A percentile compares a stretch with the other conserved stretches of the same genome.
Conservation (phyloP, 2,113 vertebrate genomes). For the Sander vitreus region DNA sequence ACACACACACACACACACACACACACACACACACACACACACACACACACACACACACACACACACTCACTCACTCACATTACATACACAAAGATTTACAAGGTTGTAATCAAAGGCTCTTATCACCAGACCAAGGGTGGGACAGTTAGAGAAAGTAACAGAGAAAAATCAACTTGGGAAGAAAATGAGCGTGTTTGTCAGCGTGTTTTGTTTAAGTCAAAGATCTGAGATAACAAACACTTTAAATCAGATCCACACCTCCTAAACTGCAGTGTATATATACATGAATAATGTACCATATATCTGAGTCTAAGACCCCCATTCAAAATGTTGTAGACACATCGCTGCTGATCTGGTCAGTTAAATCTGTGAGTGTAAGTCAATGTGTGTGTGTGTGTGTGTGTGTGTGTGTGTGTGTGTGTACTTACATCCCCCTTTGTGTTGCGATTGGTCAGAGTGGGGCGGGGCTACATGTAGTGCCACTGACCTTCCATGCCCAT, state of each 20-base stretch:
- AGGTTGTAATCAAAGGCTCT: slow-evolving; percentile 75
- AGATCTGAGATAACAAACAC: background rate
- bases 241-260: background rate
- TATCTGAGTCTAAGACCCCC: background rate
- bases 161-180: slow-evolving; percentile 39
- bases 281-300: background rate
- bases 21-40: slow-evolving; percentile 78
- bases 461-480: slow-evolving; percentile 99
- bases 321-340: slow-evolving; percentile 7
- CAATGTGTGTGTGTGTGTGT: slow-evolving; percentile 8
- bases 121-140: slow-evolving; percentile 71
- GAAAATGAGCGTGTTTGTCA: slow-evolving; percentile 42
- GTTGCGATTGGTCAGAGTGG: slow-evolving; percentile 95
- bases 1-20: slow-evolving; percentile 74
- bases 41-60: slow-evolving; percentile 74
- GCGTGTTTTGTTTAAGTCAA: background rate
- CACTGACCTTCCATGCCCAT: slow-evolving; percentile 99
- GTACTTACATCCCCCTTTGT: slow-evolving; percentile 98
- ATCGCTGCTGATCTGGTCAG: background rate
- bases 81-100: slow-evolving; percentile 58
- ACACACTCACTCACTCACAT: slow-evolving; percentile 58
- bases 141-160: slow-evolving; percentile 32
- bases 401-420: slow-evolving; percentile 20
- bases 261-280: slow-evolving; percentile 1
- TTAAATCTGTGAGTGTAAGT: slow-evolving; percentile 68